phyloP scores from a whole-genome alignment of 1,140 invertebrate species.

The Temnothorax curvispinosus region DNA sequence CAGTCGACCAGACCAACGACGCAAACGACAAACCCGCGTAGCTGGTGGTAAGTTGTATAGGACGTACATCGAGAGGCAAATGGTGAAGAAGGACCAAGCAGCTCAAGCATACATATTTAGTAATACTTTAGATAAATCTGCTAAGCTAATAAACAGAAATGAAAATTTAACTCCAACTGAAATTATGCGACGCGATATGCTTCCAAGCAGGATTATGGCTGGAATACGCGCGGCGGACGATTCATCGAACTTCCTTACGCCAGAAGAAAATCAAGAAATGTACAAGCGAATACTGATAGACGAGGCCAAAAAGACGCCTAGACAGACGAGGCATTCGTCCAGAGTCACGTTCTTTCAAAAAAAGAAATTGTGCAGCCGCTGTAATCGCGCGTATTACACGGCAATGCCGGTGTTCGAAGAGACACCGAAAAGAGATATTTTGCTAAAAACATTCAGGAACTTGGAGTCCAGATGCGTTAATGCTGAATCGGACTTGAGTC shows the following conservation, averaged over 20 bases:
- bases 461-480: slow-evolving; percentile 17
- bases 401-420: slow-evolving; percentile 36
- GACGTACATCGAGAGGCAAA: slow-evolving; percentile 59
- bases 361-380: slow-evolving; percentile 10
- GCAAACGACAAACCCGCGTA: slow-evolving; percentile 90
- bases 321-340: slow-evolving; percentile 32
- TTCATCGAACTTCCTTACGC: slow-evolving; percentile 43
- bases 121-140: slow-evolving; percentile 2
- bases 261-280: slow-evolving; percentile 65
- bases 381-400: slow-evolving; percentile 13
- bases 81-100: slow-evolving; percentile 60
- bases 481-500: not conserved
- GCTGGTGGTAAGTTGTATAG: slow-evolving; percentile 89
- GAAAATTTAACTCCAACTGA: not conserved
- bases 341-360: slow-evolving; percentile 68
- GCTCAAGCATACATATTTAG: not conserved
- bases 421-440: slow-evolving; percentile 56
- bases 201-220: slow-evolving; percentile 7
- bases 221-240: not conserved
- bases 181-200: not conserved
- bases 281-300: slow-evolving; percentile 62
- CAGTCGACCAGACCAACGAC: slow-evolving; percentile 92
- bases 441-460: not conserved
- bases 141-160: not conserved
- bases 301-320: slow-evolving; percentile 66